phyloP scores from a whole-genome alignment of 1,140 invertebrate genomes.

The Papilio xuthus region DNA sequence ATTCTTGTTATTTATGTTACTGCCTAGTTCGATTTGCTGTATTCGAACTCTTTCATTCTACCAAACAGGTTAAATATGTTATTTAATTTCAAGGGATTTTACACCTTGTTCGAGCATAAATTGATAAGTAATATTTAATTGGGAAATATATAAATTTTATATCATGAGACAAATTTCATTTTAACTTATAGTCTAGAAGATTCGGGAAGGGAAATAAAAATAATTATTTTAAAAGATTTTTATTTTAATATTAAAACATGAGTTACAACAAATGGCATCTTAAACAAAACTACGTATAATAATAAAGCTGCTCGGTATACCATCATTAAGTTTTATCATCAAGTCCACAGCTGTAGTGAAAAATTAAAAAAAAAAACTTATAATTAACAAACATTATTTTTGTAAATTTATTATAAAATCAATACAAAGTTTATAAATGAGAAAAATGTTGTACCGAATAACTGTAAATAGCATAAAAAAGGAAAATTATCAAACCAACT shows the following conservation, averaged over 20 bases:
- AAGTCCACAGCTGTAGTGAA: constrained; percentile 13
- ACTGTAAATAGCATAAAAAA: neutral
- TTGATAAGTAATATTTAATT: no score
- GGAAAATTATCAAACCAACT: neutral
- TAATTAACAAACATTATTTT: neutral
- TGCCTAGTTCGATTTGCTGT: no score
- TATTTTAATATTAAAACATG: constrained; percentile 79
- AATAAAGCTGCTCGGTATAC: constrained; percentile 77
- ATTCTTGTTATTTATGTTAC: no score
- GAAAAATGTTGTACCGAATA: neutral
- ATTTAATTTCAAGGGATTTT: no score
- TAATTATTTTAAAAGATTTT: constrained; percentile 59
- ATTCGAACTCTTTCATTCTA: no score
- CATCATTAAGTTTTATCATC: constrained; percentile 45
- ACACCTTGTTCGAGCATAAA: no score
- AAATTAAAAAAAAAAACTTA: neutral
- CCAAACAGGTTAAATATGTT: no score
- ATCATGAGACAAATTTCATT: no score
- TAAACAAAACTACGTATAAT: constrained; percentile 74
- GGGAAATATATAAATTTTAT: no score
- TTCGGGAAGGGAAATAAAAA: constrained; percentile 50
- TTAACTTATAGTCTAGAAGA: neutral
- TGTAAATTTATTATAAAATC: neutral
- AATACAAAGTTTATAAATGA: neutral
- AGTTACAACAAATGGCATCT: constrained; percentile 81